These are phyloP conservation scores for Acromyrmex heyeri DNA, from an alignment of 1,140 invertebrate genomes.

Conservation along the genomic window DNA sequence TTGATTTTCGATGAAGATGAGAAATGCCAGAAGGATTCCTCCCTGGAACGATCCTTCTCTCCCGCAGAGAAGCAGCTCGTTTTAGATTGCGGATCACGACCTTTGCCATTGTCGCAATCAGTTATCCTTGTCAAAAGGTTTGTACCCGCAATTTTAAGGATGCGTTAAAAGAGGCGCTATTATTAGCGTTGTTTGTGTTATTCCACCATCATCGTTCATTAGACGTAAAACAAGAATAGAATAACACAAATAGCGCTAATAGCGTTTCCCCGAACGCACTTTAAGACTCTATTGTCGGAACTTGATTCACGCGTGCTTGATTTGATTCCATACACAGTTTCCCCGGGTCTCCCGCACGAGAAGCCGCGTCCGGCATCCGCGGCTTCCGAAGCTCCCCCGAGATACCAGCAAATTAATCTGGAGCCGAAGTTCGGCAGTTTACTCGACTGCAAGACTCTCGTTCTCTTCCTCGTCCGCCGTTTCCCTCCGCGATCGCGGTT, in stretches of 20 bases:
- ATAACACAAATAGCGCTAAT: too few species aligned
- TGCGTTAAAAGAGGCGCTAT: too few species aligned
- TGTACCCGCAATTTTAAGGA: neutral
- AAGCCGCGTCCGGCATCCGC: neutral
- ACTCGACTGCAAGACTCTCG: slow-evolving; percentile 7
- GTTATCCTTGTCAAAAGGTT: neutral
- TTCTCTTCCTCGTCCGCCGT: neutral
- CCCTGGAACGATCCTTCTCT: neutral
- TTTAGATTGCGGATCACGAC: neutral
- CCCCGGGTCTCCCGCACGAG: neutral
- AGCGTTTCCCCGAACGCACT: too few species aligned
- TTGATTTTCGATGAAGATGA: slow-evolving; percentile 1
- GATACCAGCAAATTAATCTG: slow-evolving; percentile 48
- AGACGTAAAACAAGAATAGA: too few species aligned
- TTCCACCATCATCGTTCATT: too few species aligned
- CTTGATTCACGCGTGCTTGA: slow-evolving; percentile 1
- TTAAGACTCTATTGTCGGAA: neutral
- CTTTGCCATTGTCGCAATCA: neutral
- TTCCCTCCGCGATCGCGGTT: slow-evolving; percentile 7
- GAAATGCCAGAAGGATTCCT: neutral
- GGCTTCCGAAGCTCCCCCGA: slow-evolving; percentile 23
- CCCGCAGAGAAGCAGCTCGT: neutral
- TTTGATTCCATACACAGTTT: slow-evolving; percentile 30
- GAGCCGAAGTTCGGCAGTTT: slow-evolving; percentile 40
- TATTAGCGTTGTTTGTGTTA: too few species aligned